Evolutionary conservation across 2,888 invertebrate species (phyloP), one percentile per base, ranked within the genome.

Genomic region (Cephus nigrinus): DNA sequence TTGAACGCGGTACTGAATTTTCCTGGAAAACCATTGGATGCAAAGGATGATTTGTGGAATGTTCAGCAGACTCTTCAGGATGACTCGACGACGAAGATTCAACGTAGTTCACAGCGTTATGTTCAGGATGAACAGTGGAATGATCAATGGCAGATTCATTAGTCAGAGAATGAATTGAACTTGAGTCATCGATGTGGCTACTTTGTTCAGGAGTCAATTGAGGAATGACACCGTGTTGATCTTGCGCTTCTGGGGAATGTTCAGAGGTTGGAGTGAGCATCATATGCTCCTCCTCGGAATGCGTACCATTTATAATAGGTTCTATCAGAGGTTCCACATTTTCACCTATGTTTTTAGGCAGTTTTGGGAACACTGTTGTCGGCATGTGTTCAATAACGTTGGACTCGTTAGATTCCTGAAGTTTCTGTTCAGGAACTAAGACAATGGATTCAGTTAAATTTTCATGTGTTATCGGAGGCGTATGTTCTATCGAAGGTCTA

Each of bases 261-360:
- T 82, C 79, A 73, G n/a, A 72, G 1, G 72, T 71, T 32, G 83
- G 79, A 80, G 83, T 86, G 69, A 80, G 5, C 86, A 86, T 88
- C 2, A 87, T 82, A 34, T 85, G 80, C 34, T 87, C 85, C 11
- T 83, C 83, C 12, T 81, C 76, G 11, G 84, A 68, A 30, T 68
- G 35, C 23, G 78, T 80, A 34, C 69, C 36, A 69, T 78, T 82
- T 32, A 32, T 68, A 3, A 82, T 78, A 0, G 85, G 76, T 33
- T 86, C 84, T 73, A 82, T 80, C 3, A 88, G 36, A 0, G 89
- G 88, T 69, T 88, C 88, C 1, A 88, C 84, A 74, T 87, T 88
- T 40, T 86, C 82, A 4, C 84, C 86, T 74, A 89, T 86, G 40
- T 85, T 85, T 78, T 89, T 84, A 2, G 89, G 88, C 35, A 89